Evolutionary conservation across 2,888 invertebrate species (phyloP).

Genomic region (Orchesellides sinensis): DNA sequence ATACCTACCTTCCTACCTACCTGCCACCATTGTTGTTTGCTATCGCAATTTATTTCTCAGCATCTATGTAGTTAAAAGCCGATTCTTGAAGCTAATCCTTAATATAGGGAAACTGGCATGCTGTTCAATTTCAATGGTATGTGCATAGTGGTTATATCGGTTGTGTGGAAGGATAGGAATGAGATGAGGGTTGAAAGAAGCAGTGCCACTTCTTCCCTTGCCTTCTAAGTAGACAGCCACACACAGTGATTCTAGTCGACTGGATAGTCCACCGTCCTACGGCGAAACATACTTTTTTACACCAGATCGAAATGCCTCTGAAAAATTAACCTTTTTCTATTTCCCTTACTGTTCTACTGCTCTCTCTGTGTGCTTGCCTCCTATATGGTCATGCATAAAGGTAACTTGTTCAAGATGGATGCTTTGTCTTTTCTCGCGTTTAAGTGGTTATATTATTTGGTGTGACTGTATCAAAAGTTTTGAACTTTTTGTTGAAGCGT

Average conservation of each 20-base stretch:
- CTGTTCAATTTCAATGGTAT: conserved; percentile 48
- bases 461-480: conserved; percentile 54
- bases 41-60: conserved; percentile 19
- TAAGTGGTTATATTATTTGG: conserved; percentile 28
- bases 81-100: conserved; percentile 49
- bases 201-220: conserved; percentile 33
- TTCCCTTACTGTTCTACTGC: conserved; percentile 38
- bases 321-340: conserved; percentile 61
- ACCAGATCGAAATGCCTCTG: conserved; percentile 47
- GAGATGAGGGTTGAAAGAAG: conserved; percentile 46
- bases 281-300: conserved; percentile 64
- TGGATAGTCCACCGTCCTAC: conserved; percentile 58
- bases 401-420: conserved; percentile 31
- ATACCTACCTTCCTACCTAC: conserved; percentile 37
- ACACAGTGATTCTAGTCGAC: conserved; percentile 59
- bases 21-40: conserved; percentile 57
- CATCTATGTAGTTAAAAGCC: conserved; percentile 61
- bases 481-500: conserved; percentile 31
- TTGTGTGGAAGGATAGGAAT: conserved; percentile 14
- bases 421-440: conserved; percentile 33
- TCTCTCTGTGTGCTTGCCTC: conserved; percentile 11
- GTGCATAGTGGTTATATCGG: too few species aligned
- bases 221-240: conserved; percentile 63
- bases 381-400: conserved; percentile 44
- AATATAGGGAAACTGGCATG: conserved; percentile 52